Conservation (phyloP, 2,888 invertebrate genomes). For the Drosophila anceps region DNA sequence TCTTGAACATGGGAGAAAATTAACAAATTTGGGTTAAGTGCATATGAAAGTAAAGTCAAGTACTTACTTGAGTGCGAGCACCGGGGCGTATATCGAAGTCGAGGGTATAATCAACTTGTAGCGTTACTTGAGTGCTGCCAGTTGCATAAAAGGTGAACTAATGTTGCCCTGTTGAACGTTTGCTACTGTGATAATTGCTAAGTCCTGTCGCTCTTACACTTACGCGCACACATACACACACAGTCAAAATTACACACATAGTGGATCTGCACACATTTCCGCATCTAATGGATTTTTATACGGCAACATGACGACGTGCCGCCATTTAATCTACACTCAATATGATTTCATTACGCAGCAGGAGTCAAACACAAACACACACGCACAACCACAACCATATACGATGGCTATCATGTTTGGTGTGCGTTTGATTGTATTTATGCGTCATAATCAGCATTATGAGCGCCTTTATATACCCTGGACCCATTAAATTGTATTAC, state of each 20-base stretch:
- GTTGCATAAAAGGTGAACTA: slow-evolving; percentile 37
- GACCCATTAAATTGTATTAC: not conserved
- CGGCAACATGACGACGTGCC: slow-evolving; percentile 68
- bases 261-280: slow-evolving; percentile 58
- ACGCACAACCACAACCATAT: not conserved
- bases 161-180: slow-evolving; percentile 57
- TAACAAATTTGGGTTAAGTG: slow-evolving; percentile 68
- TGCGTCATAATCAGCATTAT: slow-evolving; percentile 77
- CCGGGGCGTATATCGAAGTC: slow-evolving; percentile 23
- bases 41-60: slow-evolving; percentile 20
- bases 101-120: slow-evolving; percentile 51
- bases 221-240: slow-evolving; percentile 8
- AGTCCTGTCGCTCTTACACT: slow-evolving; percentile 43
- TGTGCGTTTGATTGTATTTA: slow-evolving; percentile 59
- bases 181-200: slow-evolving; percentile 72
- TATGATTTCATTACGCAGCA: slow-evolving; percentile 75
- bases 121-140: slow-evolving; percentile 55
- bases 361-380: slow-evolving; percentile 39
- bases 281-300: slow-evolving; percentile 76
- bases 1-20: slow-evolving; percentile 35
- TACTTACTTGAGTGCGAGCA: slow-evolving; percentile 2
- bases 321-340: slow-evolving; percentile 78
- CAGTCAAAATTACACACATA: slow-evolving; percentile 1
- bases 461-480: slow-evolving; percentile 48
- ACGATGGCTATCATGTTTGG: slow-evolving; percentile 26